Base-by-base conservation (phyloP, 2,888 invertebrate genomes). In the Dolomedes plantarius region DNA sequence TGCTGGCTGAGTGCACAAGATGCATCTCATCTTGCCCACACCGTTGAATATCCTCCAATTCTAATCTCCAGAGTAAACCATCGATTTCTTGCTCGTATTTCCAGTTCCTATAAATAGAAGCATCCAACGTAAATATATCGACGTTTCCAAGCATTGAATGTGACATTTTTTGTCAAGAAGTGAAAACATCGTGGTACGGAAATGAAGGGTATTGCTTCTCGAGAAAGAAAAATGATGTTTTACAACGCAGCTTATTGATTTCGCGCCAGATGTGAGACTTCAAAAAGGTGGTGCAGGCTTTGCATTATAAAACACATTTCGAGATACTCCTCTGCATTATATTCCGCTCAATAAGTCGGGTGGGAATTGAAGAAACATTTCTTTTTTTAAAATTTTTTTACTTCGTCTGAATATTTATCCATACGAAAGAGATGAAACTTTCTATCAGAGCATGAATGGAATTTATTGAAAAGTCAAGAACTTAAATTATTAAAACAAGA, bases 11-110 rank as follows among this genome's bases (percentile, higher is more conserved):
- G 19, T 82, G 73, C 27, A 79, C 62, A 1, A 83, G 50, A 13
- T 50, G 13, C n/a, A 78, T 75, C 39, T 78, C 82, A 28, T 77
- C 73, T 19, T 72, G 73, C 1, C 76, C 81, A 27, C 68, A 64
- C 16, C 36, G 29, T 41, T 86, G 67, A 6, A 89, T 72, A 19
- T 92, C 96, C 89, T 94, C 95, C 90, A 95, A 93, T 90, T 97
- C 95, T 88, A 99, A 97, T 92, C 97, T 97, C 99, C 99, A 99
- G 88, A 99, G 93, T 88, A 98, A 92, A 13, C 98, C 98, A 90
- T 98, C 98, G 79, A 99, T 98, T 92, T 99, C 99, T 91, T 98
- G 96, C 91, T 99, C 99, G 89, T 98, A 98, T 92, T 97, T 97
- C 98, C 98, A 98, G 91, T 98, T 97, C 88, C 98, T 92, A 87